Percentiles rank a stretch among this genome's conserved stretches.
These are phyloP conservation scores for Sinella curviseta DNA, from an alignment of 1,140 invertebrate genomes.

Conservation along the genomic window DNA sequence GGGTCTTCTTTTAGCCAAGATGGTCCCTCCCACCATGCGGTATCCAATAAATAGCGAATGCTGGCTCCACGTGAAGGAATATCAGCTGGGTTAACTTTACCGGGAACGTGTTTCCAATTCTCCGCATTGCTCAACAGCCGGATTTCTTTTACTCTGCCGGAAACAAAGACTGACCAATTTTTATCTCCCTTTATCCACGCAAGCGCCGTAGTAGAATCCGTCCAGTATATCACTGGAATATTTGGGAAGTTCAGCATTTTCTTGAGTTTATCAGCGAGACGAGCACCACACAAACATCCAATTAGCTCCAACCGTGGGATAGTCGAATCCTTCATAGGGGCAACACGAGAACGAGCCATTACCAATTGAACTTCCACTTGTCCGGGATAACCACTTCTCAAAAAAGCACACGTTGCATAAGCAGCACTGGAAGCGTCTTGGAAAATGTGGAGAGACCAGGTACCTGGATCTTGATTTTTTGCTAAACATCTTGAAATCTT, in stretches of 20 bases:
- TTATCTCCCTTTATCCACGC: slow-evolving; percentile 20
- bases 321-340: background rate
- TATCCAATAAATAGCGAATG: background rate
- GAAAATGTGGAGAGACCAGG: background rate
- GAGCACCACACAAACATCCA: background rate
- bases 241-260: background rate
- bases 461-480: background rate
- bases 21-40: background rate
- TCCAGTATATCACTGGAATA: background rate
- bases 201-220: background rate
- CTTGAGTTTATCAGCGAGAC: background rate
- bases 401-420: background rate
- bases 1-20: background rate
- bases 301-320: background rate
- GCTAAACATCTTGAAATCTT: background rate
- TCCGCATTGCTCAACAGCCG: background rate
- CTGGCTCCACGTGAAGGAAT: background rate
- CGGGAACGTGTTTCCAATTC: background rate
- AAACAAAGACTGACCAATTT: slow-evolving; percentile 40
- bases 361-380: background rate
- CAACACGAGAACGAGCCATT: background rate
- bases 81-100: background rate
- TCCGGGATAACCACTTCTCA: background rate
- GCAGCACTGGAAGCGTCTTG: background rate
- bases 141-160: slow-evolving; percentile 43